Evolutionary conservation across 2,797 vertebrate species (phyloP).

Genomic region (Hipposideros larvatus): DNA sequence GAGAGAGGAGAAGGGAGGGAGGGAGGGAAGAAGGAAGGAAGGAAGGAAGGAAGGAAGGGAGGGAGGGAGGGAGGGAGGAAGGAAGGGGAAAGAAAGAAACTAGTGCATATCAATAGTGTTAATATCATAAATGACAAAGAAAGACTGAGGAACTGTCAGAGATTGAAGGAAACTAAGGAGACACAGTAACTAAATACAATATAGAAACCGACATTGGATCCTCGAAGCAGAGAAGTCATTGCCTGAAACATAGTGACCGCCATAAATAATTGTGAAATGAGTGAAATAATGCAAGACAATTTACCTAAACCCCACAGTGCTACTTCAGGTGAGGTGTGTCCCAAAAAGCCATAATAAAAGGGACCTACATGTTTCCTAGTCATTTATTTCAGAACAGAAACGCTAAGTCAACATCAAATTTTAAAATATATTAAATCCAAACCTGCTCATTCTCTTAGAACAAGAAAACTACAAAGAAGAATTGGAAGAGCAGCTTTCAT

Average conservation of each 20-base stretch:
- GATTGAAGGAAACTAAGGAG: neutral
- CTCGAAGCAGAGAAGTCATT: neutral
- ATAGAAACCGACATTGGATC: neutral
- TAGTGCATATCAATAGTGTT: neutral
- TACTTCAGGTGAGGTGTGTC: neutral
- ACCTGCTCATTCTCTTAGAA: neutral
- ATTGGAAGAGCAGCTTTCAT: neutral
- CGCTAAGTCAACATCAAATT: neutral
- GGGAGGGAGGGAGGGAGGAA: no score
- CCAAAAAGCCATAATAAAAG: neutral
- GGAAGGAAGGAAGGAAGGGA: no score
- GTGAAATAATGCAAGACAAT: conserved; percentile 13
- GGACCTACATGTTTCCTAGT: neutral
- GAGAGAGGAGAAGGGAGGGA: no score
- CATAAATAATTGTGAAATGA: neutral
- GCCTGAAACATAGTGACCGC: neutral
- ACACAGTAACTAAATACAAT: neutral
- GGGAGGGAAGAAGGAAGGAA: no score
- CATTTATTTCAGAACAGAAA: conserved; percentile 44
- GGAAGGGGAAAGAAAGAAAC: neutral
- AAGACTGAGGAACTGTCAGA: neutral
- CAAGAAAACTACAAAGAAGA: neutral
- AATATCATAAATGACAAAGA: conserved; percentile 16
- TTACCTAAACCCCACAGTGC: neutral
- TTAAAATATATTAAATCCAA: neutral